Base-by-base conservation (phyloP, 2,888 invertebrate genomes). In the Apamea crenata region DNA sequence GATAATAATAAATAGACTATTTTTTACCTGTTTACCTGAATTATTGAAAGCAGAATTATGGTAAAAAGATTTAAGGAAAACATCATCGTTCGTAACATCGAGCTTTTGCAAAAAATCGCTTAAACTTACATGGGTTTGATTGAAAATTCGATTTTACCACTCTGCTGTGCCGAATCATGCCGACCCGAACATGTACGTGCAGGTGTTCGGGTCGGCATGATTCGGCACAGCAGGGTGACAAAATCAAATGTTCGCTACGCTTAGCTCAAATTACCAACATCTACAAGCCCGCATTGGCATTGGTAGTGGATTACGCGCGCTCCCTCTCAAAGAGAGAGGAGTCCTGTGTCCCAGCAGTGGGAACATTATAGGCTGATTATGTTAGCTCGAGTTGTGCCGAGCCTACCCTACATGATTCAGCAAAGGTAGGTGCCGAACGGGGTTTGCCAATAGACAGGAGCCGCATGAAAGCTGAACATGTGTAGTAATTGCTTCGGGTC, bases 1-100 rank as follows among this genome's bases (percentile, higher is more conserved):
- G 85, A 88, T 84, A 84, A 88, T 87, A 85, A 87, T 82, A 86
- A 88, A 88, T 66, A 80, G 12, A 77, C 74, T 21, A 66, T 53
- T 65, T 78, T 75, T 73, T 76, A 80, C 29, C 70, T 77, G 66
- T 72, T 79, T 72, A 74, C 65, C 65, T 1, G 29, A 79, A 59
- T 56, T 59, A 82, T 76, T 72, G 16, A 56, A 82, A 72, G 66
- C 53, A 61, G 59, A 74, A 73, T 76, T 65, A 50, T 32, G 50
- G 25, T 69, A 44, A 71, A 71, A 16, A 63, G 36, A 70, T 65
- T 72, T 72, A 44, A 44, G 29, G 12, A 61, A 76, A 53, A 25
- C 12, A 50, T 44, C 16, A 8, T 59, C 8, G 3, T 44, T 69
- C 4, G 21, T 59, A 16, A 44, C 32, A 61, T 68, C 25, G 32